Evolutionary conservation across 2,797 vertebrate genomes (phyloP), one percentile per base, ranked within the genome.

Genomic region (Gymnothorax javanicus): DNA sequence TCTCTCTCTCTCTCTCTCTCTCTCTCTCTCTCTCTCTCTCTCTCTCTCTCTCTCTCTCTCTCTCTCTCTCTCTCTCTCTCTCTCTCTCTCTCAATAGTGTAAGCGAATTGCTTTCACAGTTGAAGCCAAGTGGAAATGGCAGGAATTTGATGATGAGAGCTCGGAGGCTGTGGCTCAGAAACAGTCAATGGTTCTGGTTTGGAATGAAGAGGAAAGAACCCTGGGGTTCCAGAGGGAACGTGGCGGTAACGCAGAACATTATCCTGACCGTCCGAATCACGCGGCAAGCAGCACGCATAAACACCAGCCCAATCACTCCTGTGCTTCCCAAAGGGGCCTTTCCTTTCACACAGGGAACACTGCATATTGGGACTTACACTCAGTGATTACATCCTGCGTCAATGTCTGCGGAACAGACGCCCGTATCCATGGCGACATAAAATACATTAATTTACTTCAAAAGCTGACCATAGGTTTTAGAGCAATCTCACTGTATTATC

Each of bases 341-440:
- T 2, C 62, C 52, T 75, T 85, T 84, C 71, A 86, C 82, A 58
- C 43, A 89, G 60, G 58, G 56, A 57, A 58, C 57, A 52, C 25
- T 62, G 27, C 59, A 73, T 15, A 83, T 69, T 25, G 67, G 67
- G 84, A 86, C 71, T 86, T 54, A 86, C 84, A 58, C 11, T 11
- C 1, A 7, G 52, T 23, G 17, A 71, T 25, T 17, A 43, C 50
- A 71, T 33, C n/a, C 9, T 25, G 25, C n/a, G 4, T 67, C n/a
- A 7, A 6, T 67, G n/a, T 6, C n/a, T 25, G 25, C 25, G 4
- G 3, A 23, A 25, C 67, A 71, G 67, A 71, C 0, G 25, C 67
- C 25, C 0, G 67, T 71, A 27, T 33, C 25, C 25, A 2, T 27
- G 25, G 25, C 15, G 67, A 71, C 67, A 12, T 12, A 71, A 27